Conservation (phyloP, 2,888 invertebrate genomes). For the Megalurothrips usitatus region DNA sequence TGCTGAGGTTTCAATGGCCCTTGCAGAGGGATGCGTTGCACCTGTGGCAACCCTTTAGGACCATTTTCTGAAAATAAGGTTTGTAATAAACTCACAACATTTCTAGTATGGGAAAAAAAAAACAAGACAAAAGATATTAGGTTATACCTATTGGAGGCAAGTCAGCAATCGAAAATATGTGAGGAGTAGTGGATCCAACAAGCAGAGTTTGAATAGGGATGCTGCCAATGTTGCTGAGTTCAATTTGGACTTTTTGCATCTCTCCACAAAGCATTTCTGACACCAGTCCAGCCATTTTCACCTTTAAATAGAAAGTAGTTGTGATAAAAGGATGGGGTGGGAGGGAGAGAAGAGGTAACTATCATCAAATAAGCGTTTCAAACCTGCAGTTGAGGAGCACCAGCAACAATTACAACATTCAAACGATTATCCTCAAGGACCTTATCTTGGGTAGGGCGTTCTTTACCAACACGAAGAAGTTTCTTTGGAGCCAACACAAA, state of each 20-base stretch:
- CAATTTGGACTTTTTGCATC: constrained; percentile 62
- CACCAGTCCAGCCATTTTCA: constrained; percentile 64
- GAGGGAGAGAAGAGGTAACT: constrained; percentile 28
- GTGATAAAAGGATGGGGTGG: constrained; percentile 30
- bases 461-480: constrained; percentile 40
- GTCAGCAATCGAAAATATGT: constrained; percentile 55
- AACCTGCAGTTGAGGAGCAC: constrained; percentile 77
- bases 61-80: constrained; percentile 4
- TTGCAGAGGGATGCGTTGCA: background rate
- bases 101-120: background rate
- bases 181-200: constrained; percentile 66
- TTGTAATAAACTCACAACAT: background rate
- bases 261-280: constrained; percentile 68
- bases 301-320: constrained; percentile 48
- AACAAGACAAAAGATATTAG: background rate
- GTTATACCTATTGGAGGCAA: constrained; percentile 35
- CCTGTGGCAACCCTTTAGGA: constrained; percentile 6
- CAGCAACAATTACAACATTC: constrained; percentile 67
- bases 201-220: constrained; percentile 59
- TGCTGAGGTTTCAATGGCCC: constrained; percentile 53
- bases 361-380: constrained; percentile 30
- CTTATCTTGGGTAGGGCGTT: constrained; percentile 51
- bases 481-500: constrained; percentile 49
- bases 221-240: constrained; percentile 65
- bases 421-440: constrained; percentile 61